These are phyloP conservation scores for Orchesella flavescens DNA, from an alignment of 2,888 invertebrate genomes.

Conservation along the genomic window DNA sequence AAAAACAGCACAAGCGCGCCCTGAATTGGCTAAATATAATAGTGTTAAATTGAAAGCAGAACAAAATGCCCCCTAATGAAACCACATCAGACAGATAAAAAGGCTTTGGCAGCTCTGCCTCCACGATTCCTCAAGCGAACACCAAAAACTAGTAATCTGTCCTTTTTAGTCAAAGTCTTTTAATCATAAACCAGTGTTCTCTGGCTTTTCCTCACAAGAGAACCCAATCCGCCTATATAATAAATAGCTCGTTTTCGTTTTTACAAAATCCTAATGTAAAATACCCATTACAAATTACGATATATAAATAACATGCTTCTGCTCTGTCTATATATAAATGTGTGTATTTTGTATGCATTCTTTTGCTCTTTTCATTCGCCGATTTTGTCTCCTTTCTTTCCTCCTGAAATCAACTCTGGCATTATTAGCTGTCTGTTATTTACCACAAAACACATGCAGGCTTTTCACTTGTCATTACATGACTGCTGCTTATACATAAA, in stretches of 20 bases:
- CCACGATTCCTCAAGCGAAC: slow-evolving; percentile 22
- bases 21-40: slow-evolving; percentile 54
- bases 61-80: slow-evolving; percentile 60
- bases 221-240: slow-evolving; percentile 35
- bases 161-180: slow-evolving; percentile 13
- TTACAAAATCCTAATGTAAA: neutral
- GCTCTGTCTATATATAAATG: neutral
- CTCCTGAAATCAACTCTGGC: slow-evolving; percentile 24
- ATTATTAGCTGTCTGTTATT: slow-evolving; percentile 35
- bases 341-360: neutral
- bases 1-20: neutral
- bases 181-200: slow-evolving; percentile 37
- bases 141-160: neutral
- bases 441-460: slow-evolving; percentile 9
- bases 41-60: slow-evolving; percentile 59
- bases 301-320: slow-evolving; percentile 2
- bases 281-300: too few species aligned
- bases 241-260: slow-evolving; percentile 12
- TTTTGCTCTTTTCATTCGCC: slow-evolving; percentile 19
- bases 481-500: too few species aligned
- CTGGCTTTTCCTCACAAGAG: slow-evolving; percentile 35
- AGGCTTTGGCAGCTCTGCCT: slow-evolving; percentile 22
- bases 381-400: slow-evolving; percentile 6
- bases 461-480: too few species aligned
- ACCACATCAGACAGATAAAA: slow-evolving; percentile 58